Evolutionary conservation across 2,797 vertebrate species (phyloP).

Genomic region (Chelon auratus): DNA sequence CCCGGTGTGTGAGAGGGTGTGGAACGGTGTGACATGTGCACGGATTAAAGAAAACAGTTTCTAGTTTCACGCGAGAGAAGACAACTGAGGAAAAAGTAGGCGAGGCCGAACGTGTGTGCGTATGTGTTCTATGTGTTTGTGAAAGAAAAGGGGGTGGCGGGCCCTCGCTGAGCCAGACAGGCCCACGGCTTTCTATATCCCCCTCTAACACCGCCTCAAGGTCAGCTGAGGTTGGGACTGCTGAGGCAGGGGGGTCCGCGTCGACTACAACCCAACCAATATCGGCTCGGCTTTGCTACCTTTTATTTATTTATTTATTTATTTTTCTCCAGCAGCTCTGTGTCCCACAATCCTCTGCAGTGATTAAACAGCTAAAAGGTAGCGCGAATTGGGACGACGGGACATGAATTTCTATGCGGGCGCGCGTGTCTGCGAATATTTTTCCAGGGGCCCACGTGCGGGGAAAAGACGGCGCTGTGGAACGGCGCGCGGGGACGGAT

Average conservation of each 20-base stretch:
- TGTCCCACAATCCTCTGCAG: slow-evolving; percentile 66
- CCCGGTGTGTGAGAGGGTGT: slow-evolving; percentile 25
- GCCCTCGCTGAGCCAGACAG: slow-evolving; percentile 23
- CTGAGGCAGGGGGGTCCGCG: slow-evolving; percentile 34
- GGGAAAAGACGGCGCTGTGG: slow-evolving; percentile 37
- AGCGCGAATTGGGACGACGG: slow-evolving; percentile 71
- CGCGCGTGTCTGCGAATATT: slow-evolving; percentile 61
- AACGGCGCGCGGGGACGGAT: slow-evolving; percentile 60
- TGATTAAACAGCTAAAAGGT: slow-evolving; percentile 75
- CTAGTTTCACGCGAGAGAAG: slow-evolving; percentile 30
- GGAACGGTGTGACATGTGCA: slow-evolving; percentile 12
- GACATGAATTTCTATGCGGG: slow-evolving; percentile 60
- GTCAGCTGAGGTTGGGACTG: slow-evolving; percentile 48
- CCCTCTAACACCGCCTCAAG: slow-evolving; percentile 49
- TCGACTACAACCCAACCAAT: slow-evolving; percentile 43
- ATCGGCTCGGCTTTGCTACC: slow-evolving; percentile 48
- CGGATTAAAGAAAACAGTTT: slow-evolving; percentile 50
- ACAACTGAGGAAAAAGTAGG: slow-evolving; percentile 51
- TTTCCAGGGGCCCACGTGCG: slow-evolving; percentile 7
- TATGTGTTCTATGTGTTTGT: neutral
- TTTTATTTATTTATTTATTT: neutral
- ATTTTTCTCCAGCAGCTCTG: slow-evolving; percentile 36
- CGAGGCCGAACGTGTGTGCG: neutral
- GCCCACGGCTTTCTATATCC: slow-evolving; percentile 33
- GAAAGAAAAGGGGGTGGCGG: neutral